Conservation (phyloP, 2,113 vertebrate genomes). For the Tachysurus fulvidraco region DNA sequence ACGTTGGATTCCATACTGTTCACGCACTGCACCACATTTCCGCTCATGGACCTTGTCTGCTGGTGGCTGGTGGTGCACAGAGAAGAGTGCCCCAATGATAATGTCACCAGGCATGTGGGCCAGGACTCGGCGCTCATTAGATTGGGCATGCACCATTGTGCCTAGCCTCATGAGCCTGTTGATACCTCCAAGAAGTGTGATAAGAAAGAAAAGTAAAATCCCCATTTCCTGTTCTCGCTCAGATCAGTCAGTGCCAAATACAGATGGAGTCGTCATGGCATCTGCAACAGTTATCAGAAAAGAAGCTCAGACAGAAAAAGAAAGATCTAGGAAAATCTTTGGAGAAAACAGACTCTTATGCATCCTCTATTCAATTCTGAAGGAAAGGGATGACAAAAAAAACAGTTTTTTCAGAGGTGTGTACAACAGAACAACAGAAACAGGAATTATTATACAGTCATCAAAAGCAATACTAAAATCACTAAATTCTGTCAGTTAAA, state of each 20-base stretch:
- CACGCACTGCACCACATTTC: conserved; percentile 93
- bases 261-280: conserved; percentile 32
- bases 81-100: conserved; percentile 96
- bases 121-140: conserved; percentile 88
- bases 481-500: background rate
- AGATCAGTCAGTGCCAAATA: conserved; percentile 38
- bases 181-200: conserved; percentile 56
- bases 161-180: conserved; percentile 67
- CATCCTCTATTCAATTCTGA: conserved; percentile 1
- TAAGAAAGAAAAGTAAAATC: conserved; percentile 50
- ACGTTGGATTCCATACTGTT: conserved; percentile 97
- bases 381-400: conserved; percentile 53
- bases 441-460: background rate
- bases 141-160: conserved; percentile 80
- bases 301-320: conserved; percentile 22
- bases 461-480: background rate
- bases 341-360: conserved; percentile 34
- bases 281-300: conserved; percentile 42
- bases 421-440: background rate
- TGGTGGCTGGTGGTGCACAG: conserved; percentile 94
- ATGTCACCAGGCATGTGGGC: conserved; percentile 93
- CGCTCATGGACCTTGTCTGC: conserved; percentile 97
- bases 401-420: conserved; percentile 51
- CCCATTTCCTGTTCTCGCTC: conserved; percentile 28
- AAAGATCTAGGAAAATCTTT: conserved; percentile 10